Percentiles rank a stretch among this genome's conserved stretches.
These are phyloP conservation scores for Sisor rabdophorus DNA, from an alignment of 2,113 vertebrate species.

Conservation along the genomic window DNA sequence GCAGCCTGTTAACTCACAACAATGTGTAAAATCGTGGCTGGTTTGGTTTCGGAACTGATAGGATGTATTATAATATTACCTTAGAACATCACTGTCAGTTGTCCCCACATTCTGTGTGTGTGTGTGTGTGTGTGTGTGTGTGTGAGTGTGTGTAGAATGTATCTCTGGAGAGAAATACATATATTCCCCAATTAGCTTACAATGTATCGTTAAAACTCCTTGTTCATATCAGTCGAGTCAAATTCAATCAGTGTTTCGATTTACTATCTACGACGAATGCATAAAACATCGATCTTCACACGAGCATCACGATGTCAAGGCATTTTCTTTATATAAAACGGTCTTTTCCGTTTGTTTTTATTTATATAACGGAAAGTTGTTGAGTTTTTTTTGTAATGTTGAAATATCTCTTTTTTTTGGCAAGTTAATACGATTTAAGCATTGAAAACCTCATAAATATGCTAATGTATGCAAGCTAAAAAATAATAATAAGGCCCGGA, in stretches of 20 bases:
- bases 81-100: constrained; percentile 12
- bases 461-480: constrained; percentile 64
- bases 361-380: constrained; percentile 25
- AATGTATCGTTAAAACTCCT: constrained; percentile 59
- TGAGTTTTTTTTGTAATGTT: constrained; percentile 39
- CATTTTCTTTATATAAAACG: not conserved
- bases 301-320: constrained; percentile 51
- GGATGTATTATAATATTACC: not conserved
- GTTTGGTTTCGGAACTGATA: constrained; percentile 14
- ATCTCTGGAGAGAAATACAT: constrained; percentile 59
- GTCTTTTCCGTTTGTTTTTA: too few relatives aligned
- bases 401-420: constrained; percentile 29
- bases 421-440: constrained; percentile 42
- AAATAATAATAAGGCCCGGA: constrained; percentile 64
- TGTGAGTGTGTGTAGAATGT: constrained; percentile 44
- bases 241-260: constrained; percentile 66
- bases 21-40: constrained; percentile 3
- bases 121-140: not conserved
- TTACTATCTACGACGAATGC: constrained; percentile 58
- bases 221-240: constrained; percentile 64
- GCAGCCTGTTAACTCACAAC: constrained; percentile 26
- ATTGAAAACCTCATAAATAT: constrained; percentile 59
- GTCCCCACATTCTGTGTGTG: not conserved
- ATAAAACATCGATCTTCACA: constrained; percentile 57
- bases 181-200: constrained; percentile 68